Evolutionary conservation across 2,888 invertebrate species (phyloP).

Genomic region (Calameuta pallipes): DNA sequence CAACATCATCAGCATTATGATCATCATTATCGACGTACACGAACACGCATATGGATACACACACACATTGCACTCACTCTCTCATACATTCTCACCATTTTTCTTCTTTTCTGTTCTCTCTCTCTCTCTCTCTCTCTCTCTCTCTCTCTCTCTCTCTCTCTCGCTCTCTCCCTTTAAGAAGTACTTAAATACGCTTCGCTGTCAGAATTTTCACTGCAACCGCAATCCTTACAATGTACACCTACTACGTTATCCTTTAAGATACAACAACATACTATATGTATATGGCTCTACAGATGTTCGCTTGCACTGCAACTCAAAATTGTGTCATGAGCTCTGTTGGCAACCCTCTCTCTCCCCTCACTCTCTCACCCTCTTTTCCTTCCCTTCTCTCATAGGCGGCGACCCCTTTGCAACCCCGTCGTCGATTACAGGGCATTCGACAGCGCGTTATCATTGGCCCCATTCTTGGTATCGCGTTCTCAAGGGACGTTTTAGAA

Average conservation of each 20-base stretch:
- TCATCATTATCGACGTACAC: conserved; percentile 26
- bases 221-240: conserved; percentile 63
- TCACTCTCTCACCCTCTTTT: background rate
- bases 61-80: conserved; percentile 27
- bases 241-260: conserved; percentile 57
- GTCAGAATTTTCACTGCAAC: conserved; percentile 39
- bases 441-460: background rate
- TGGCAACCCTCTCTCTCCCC: conserved; percentile 3
- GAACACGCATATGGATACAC: conserved; percentile 30
- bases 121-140: conserved; percentile 9
- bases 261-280: conserved; percentile 66
- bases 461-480: background rate
- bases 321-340: conserved; percentile 54
- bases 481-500: background rate
- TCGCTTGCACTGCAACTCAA: conserved; percentile 67
- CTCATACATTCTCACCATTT: background rate
- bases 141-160: conserved; percentile 9
- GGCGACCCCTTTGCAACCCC: background rate
- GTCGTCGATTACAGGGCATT: background rate
- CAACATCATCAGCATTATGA: conserved; percentile 37
- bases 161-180: conserved; percentile 16
- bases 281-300: conserved; percentile 67
- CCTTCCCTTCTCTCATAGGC: conserved; percentile 2
- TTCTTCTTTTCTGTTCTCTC: background rate
- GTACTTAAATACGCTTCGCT: conserved; percentile 3